Evolutionary conservation across 2,113 vertebrate genomes (phyloP).

Genomic region (Pogonocichla stellata): DNA sequence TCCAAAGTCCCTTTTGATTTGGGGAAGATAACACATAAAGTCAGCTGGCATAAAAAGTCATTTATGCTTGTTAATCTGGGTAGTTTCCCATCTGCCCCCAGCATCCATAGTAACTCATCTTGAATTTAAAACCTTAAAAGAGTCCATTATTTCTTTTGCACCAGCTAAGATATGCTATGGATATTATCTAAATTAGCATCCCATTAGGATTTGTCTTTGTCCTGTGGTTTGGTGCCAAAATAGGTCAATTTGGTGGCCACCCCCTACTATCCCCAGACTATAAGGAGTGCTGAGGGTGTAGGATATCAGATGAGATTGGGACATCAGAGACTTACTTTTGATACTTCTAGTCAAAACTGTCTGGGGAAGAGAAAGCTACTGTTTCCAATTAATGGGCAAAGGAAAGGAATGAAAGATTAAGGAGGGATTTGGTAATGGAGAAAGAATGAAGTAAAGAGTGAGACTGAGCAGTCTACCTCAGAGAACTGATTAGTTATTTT

Average conservation of each 20-base stretch:
- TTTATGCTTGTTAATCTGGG: not conserved
- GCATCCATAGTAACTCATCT: not conserved
- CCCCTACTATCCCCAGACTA: not conserved
- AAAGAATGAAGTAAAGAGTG: not conserved
- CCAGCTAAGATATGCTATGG: not conserved
- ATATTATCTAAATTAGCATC: not conserved
- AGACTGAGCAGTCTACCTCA: not conserved
- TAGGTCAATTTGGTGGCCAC: not conserved
- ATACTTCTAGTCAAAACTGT: not conserved
- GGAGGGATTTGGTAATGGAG: not conserved
- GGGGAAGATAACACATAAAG: not conserved
- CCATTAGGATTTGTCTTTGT: not conserved
- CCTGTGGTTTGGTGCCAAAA: not conserved
- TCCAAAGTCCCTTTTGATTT: not conserved
- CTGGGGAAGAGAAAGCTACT: not conserved
- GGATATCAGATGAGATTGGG: not conserved
- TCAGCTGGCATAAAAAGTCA: not conserved
- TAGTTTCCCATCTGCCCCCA: not conserved
- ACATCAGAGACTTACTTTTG: not conserved
- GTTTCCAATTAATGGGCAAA: not conserved
- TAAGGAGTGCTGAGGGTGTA: not conserved
- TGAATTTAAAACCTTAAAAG: not conserved
- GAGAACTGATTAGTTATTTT: slow-evolving; percentile 18
- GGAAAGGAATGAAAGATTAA: not conserved
- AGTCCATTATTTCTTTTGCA: not conserved